Conservation (phyloP, 1,140 invertebrate species). For the Bursaphelenchus mucronatus region DNA sequence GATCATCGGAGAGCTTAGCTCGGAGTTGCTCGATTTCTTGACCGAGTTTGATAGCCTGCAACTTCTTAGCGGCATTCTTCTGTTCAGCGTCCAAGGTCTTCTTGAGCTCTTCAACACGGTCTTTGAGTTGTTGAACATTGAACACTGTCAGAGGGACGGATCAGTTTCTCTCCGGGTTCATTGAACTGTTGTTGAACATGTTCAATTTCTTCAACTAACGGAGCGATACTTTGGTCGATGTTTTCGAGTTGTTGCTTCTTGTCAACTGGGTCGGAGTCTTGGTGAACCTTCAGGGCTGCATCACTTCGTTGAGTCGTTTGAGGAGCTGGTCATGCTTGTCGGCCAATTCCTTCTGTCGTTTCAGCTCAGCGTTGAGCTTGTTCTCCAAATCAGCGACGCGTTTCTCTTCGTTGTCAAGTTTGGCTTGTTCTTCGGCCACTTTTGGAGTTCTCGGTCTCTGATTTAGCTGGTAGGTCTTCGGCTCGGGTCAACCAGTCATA, state of each 20-base stretch:
- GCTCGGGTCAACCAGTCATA: constrained; percentile 7
- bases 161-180: background rate
- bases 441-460: background rate
- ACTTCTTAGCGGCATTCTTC: background rate
- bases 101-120: background rate
- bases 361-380: background rate
- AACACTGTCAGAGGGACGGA: background rate
- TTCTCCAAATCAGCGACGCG: background rate
- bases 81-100: constrained; percentile 1
- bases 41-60: background rate
- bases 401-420: background rate
- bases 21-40: background rate
- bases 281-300: background rate
- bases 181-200: background rate
- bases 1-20: background rate
- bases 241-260: background rate
- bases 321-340: background rate
- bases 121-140: background rate
- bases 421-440: background rate
- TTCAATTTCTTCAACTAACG: constrained; percentile 4
- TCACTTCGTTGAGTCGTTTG: constrained; percentile 4
- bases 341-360: constrained; percentile 13
- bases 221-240: background rate
- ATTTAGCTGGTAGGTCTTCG: background rate
- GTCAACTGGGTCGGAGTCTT: background rate